phyloP scores from a whole-genome alignment of 2,113 vertebrate species.

The Podiceps cristatus region DNA sequence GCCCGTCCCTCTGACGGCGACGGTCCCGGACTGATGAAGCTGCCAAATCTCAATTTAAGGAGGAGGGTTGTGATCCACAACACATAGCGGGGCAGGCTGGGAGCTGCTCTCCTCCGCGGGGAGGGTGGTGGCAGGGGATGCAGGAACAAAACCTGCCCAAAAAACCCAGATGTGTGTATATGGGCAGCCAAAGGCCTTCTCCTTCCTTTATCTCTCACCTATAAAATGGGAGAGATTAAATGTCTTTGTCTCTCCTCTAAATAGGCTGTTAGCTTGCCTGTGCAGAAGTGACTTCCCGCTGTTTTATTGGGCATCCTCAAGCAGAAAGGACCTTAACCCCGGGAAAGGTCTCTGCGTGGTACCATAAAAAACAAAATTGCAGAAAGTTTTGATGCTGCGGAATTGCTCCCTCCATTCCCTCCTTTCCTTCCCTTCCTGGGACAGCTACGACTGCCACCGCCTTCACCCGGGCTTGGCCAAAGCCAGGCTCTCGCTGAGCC shows the following conservation, averaged over 20 bases:
- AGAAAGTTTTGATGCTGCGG: neutral
- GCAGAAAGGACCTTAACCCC: neutral
- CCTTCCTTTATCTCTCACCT: neutral
- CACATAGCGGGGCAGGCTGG: neutral
- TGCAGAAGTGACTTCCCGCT: neutral
- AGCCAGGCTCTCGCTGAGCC: neutral
- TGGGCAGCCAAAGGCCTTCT: neutral
- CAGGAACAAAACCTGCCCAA: neutral
- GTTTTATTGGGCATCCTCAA: neutral
- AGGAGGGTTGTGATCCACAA: neutral
- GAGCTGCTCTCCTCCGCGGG: neutral
- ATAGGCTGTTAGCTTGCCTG: neutral
- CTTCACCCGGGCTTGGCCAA: neutral
- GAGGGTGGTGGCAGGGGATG: neutral
- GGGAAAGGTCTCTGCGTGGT: neutral
- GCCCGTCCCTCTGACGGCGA: too few relatives aligned
- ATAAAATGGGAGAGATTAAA: neutral
- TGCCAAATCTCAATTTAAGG: too few relatives aligned
- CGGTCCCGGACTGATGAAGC: neutral
- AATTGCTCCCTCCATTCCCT: too few relatives aligned
- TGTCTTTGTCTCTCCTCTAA: neutral
- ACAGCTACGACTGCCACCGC: rapidly evolving
- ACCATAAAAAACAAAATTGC: neutral
- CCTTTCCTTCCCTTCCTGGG: neutral
- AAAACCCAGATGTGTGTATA: too few relatives aligned